Evolutionary conservation across 1,140 invertebrate genomes (phyloP), one percentile per base, ranked within the genome.

Genomic region (Tetraneura akinire): DNA sequence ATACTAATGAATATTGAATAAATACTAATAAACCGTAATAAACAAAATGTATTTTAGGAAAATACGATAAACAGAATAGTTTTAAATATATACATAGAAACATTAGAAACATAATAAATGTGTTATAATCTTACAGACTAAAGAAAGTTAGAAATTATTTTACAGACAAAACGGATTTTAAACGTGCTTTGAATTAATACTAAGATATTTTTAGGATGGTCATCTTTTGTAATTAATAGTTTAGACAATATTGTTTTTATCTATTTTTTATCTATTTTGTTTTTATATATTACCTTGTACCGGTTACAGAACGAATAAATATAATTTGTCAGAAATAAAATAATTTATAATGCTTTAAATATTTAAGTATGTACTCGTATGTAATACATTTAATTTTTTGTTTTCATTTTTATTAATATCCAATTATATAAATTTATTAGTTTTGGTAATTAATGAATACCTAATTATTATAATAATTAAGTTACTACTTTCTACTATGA

Each of bases 161-260:
- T 32, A 45, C n/a, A 68, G 32, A 45, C 37, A 42, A 66, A 68
- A 47, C 37, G 26, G 47, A 68, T 68, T 68, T 47, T 47, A 23
- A 16, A 68, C 66, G 37, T 68, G 42, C n/a, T 68, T 45, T 45
- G 66, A 68, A 47, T 47, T 16, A 16, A 68, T 37, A 64, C 29
- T 37, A 23, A 21, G 13, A 45, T 42, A 45, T n/a, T 42, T 66
- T 42, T 68, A 13, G 37, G 21, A 47, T 68, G 66, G 66, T 68
- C 66, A 47, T 68, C 66, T 68, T 68, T 68, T 47, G 37, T 47
- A 68, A 47, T n/a, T 47, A 16, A 68, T 14, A 18, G 26, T 62
- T 32, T 60, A n/a, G n/a, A n/a, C n/a, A n/a, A n/a, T n/a, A n/a
- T 62, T 62, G 57, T 62, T 62, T 32, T 62, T 62, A 62, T n/a